Base-by-base conservation (phyloP, 2,797 vertebrate genomes). In the Pseudochaenichthys georgianus region DNA sequence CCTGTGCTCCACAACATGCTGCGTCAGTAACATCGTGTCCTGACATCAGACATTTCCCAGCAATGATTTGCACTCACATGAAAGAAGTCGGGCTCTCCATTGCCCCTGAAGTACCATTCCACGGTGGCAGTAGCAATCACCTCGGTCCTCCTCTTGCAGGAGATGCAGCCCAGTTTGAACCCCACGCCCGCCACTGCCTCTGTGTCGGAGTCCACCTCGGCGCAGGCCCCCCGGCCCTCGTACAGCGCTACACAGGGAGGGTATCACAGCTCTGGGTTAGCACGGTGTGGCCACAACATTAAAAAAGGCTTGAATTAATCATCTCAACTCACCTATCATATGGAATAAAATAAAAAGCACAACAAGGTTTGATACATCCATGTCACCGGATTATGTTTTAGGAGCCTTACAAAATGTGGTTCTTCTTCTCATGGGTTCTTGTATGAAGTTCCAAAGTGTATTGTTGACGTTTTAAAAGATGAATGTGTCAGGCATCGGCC, bases 151-250 rank as follows among this genome's bases (percentile, higher is more conserved):
- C 75, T 94, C 90, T 98, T 98, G 89, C 97, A 98, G 64, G 97
- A 98, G 94, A 98, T 96, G 87, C 97, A 98, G 61, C 96, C 95
- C 74, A 98, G 92, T 76, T 96, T 97, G 90, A 98, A 97, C 13
- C 94, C 93, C 0, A 53, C 4, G 0, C 96, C 96, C 0, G 89
- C 91, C 68, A 97, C 97, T 0, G 97, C 97, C 90, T 98, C 96
- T 0, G 96, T 97, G 77, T 97, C 95, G 0, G 97, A 96, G 54
- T 97, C 96, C 81, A 97, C 96, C 88, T 98, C 97, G 50, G 97
- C 97, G 45, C 97, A 98, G 28, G 96, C 97, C 3, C 92, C 94
- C 2, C 87, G 86, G 60, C 93, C 92, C 15, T 80, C 88, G 60
- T 43, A 38, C 71, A 83, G 88, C 86, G 86, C 52, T 19, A 0